Evolutionary conservation across 2,797 vertebrate genomes (phyloP), one percentile per base, ranked within the genome.

Genomic region (Coreius guichenoti): DNA sequence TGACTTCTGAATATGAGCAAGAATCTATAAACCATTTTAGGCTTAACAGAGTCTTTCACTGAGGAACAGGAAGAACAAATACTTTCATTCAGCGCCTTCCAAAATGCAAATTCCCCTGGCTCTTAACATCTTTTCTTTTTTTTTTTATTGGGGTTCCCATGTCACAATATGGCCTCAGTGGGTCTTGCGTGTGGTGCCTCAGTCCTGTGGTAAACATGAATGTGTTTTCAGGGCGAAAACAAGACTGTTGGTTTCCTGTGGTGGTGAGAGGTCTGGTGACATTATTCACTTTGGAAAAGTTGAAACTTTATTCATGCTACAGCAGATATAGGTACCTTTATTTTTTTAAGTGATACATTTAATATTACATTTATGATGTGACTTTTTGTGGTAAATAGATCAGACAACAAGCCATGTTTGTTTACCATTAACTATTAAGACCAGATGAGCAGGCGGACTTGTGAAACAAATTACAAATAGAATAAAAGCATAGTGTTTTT

Each of bases 31-130:
- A 93, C 89, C 92, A 92, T 92, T 91, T 85, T 74, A 51, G 90
- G 92, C 69, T 95, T 96, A 96, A 95, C 94, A 91, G 94, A 94
- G 93, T 94, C 94, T 95, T 95, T 96, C 93, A 95, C 92, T 88
- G 93, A 94, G 93, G 93, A 92, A 92, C 93, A 95, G 94, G 94
- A 95, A 93, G 93, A 94, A 96, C 95, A 96, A 96, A 94, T 89
- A 90, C 89, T 87, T 91, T 94, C 87, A 95, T 96, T 96, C 95
- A 96, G 88, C 5, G n/a, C 88, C 90, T 88, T 96, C 95, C 95
- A 96, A 96, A 96, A 96, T 96, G 95, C 95, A 94, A 96, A 96
- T 96, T 94, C 91, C 92, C 92, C 94, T 91, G 91, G 94, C 93
- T 93, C 95, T 96, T 95, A 95, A 95, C 93, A 94, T 93, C 89